A percentile compares a stretch with the other conserved stretches of the same genome.
phyloP scores from a whole-genome alignment of 1,140 invertebrate genomes.

The Conopomorpha cramerella region DNA sequence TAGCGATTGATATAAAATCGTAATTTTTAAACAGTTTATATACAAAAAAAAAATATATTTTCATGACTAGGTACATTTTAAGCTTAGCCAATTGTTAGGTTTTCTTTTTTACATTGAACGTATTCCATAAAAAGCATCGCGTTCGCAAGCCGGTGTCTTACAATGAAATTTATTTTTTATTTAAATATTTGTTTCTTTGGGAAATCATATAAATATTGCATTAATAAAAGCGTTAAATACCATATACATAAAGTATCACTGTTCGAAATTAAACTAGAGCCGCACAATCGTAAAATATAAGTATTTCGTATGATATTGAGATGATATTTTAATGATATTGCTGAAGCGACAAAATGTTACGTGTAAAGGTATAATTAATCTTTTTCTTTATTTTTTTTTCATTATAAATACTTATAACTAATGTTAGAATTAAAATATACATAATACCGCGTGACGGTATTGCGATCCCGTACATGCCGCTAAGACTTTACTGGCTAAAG shows the following conservation, averaged over 20 bases:
- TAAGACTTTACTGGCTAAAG: constrained; percentile 54
- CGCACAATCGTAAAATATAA: constrained; percentile 14
- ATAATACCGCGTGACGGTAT: not conserved
- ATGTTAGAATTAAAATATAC: constrained; percentile 10
- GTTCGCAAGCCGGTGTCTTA: too few species aligned
- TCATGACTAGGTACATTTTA: constrained; percentile 35
- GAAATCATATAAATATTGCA: constrained; percentile 6
- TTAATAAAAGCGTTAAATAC: constrained; percentile 9
- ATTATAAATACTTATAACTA: constrained; percentile 37
- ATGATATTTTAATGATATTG: not conserved
- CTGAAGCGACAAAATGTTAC: too few species aligned
- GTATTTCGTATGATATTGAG: not conserved
- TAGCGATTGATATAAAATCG: too few species aligned
- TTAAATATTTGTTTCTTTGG: not conserved
- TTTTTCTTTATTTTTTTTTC: constrained; percentile 5
- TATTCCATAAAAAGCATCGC: not conserved
- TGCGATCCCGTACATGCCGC: constrained; percentile 33
- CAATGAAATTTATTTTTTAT: not conserved
- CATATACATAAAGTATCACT: constrained; percentile 20
- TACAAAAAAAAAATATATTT: constrained; percentile 40
- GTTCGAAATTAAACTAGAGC: constrained; percentile 26
- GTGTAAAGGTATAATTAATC: too few species aligned
- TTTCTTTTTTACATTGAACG: not conserved
- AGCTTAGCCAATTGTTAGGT: constrained; percentile 23
- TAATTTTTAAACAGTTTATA: too few species aligned